phyloP scores from a whole-genome alignment of 2,113 vertebrate genomes.

The Otolemur garnettii region DNA sequence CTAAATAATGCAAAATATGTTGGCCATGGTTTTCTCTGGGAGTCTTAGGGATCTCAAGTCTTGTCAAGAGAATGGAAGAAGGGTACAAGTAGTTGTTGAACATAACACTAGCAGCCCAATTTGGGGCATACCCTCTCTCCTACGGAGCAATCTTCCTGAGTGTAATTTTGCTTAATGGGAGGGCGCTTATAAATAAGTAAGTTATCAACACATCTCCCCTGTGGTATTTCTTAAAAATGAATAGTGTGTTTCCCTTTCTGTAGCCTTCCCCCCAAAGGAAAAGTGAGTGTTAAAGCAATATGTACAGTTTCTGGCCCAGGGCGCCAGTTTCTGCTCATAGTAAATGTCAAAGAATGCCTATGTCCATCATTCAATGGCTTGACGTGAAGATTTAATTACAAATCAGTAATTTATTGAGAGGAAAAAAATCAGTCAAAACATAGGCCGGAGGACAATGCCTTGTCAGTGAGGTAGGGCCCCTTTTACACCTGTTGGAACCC shows the following conservation, averaged over 20 bases:
- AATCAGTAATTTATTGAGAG: conserved; percentile 51
- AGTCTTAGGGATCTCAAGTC: neutral
- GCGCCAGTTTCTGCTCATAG: neutral
- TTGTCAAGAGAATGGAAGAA: conserved; percentile 21
- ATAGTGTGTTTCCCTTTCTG: neutral
- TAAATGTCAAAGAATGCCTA: neutral
- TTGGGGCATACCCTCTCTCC: neutral
- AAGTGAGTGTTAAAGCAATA: neutral
- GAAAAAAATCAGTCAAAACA: conserved; percentile 39
- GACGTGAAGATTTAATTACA: conserved; percentile 62
- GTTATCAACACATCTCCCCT: neutral
- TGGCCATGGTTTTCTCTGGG: conserved; percentile 23
- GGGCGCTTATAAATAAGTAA: neutral
- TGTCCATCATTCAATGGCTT: neutral
- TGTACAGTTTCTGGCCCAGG: neutral
- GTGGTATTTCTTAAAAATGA: conserved; percentile 8
- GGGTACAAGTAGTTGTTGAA: conserved; percentile 13
- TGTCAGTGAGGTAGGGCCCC: conserved; percentile 10
- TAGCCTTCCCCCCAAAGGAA: neutral
- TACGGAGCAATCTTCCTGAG: neutral
- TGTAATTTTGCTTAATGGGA: neutral
- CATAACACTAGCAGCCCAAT: neutral
- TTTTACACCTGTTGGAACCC: conserved; percentile 71
- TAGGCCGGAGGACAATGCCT: conserved; percentile 22
- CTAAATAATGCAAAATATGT: conserved; percentile 70